Conservation (phyloP, 2,888 invertebrate genomes). For the Drosophila cognata region DNA sequence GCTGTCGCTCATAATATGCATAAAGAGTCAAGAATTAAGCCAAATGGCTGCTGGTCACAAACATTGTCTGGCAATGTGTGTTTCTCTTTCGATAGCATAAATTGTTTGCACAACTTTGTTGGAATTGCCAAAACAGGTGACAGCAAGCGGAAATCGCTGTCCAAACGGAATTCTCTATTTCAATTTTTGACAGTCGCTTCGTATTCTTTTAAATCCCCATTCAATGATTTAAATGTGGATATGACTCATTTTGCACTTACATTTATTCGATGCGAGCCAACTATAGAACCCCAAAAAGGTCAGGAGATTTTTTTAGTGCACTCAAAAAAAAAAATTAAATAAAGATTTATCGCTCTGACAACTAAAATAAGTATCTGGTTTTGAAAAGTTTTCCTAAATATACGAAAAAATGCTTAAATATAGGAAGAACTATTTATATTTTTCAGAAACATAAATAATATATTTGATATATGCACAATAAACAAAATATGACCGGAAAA, state of each 20-base stretch:
- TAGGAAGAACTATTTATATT: background rate
- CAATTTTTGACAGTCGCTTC: constrained; percentile 4
- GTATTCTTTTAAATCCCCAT: background rate
- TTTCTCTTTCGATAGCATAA: constrained; percentile 24
- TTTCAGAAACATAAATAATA: background rate
- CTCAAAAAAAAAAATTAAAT: background rate
- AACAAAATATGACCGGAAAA: background rate
- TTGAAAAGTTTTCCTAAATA: background rate
- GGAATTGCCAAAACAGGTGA: constrained; percentile 23
- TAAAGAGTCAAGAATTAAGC: constrained; percentile 60
- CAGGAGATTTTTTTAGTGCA: background rate
- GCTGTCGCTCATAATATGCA: constrained; percentile 71
- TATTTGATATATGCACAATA: background rate
- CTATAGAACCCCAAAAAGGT: background rate
- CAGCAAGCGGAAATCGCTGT: constrained; percentile 36
- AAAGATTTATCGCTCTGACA: too few species aligned
- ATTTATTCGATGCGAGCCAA: background rate
- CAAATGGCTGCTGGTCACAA: constrained; percentile 46
- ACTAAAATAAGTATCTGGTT: background rate
- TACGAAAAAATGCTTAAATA: background rate
- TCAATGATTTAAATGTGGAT: background rate
- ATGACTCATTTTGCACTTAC: background rate
- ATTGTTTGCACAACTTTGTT: constrained; percentile 11
- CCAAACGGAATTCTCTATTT: constrained; percentile 16
- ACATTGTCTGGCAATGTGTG: constrained; percentile 47